Base-by-base conservation (phyloP, 1,140 invertebrate genomes). In the Dendrolimus kikuchii region DNA sequence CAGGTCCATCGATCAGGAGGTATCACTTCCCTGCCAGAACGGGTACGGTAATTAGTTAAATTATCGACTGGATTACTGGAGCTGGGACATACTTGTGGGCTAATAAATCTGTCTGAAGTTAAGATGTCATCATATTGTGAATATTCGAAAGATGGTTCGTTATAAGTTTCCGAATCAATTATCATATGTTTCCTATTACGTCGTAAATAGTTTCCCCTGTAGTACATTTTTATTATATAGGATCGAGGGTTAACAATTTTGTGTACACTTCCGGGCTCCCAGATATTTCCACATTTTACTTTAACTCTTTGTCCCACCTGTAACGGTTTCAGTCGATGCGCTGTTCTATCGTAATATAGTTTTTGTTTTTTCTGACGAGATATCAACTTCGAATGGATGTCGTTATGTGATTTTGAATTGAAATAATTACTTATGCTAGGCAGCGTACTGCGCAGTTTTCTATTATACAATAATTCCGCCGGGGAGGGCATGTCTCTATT, bases 391-490 rank as follows among this genome's bases (percentile, higher is more conserved):
- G 51, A 38, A 5, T n/a, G 39, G 6, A 44, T 43, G 5, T 51
- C 40, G 40, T 51, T 40, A 5, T 49, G 44, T 51, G 51, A 46
- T 52, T 46, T 55, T 5, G 49, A 45, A 51, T 40, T 7, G 4
- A 57, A 49, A 8, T 57, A 46, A 38, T 36, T 43, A 4, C 46
- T 47, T 41, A 10, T 8, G 38, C 46, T 50, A 5, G 59, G 54
- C 40, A 61, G 38, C 38, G 53, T 56, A n/a, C 53, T 55, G 6
- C 55, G 46, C 46, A 57, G 39, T 41, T 61, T 61, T 46, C 53
- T 53, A 50, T 51, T 57, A 9, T 53, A 52, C n/a, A 62, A 40
- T 40, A 61, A 54, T 51, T 61, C 59, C 5, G 53, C 38, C 38
- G 63, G 60, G 8, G 57, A 62, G 0, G 53, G 40, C 44, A 62